Conservation (phyloP, 2,888 invertebrate genomes). For the Polylopha cassiicola region DNA sequence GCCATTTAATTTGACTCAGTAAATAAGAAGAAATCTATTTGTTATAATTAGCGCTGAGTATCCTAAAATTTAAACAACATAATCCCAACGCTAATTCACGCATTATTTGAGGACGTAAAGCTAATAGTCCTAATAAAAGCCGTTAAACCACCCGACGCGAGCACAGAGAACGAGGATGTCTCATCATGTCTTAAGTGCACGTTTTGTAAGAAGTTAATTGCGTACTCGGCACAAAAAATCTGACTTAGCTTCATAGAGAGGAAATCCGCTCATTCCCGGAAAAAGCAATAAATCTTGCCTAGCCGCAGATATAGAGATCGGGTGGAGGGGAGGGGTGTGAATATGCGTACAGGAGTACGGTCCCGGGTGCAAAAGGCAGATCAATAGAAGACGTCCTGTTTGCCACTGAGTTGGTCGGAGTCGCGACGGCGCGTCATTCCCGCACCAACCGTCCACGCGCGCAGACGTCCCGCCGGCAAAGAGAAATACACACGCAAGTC, state of each 20-base stretch:
- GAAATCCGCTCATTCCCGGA: conserved; percentile 63
- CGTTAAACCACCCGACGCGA: conserved; percentile 9
- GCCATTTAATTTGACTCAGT: too few relatives aligned
- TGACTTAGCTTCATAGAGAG: conserved; percentile 33
- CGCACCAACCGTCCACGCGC: conserved; percentile 22
- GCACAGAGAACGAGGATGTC: conserved; percentile 15
- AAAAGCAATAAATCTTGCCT: conserved; percentile 62
- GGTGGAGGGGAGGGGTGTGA: conserved; percentile 35
- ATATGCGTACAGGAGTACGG: conserved; percentile 39
- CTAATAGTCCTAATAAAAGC: conserved; percentile 10
- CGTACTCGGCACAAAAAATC: conserved; percentile 25
- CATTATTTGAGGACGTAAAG: too few relatives aligned
- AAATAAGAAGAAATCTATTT: too few relatives aligned
- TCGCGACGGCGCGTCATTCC: conserved; percentile 33
- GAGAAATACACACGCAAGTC: too few relatives aligned
- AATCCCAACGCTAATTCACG: too few relatives aligned
- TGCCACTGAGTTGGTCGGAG: conserved; percentile 32
- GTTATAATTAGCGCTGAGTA: too few relatives aligned
- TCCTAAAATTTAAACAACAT: too few relatives aligned
- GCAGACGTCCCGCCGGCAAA: too few relatives aligned
- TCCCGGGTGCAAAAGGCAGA: conserved; percentile 55
- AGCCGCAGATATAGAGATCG: conserved; percentile 53
- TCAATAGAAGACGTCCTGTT: conserved; percentile 59
- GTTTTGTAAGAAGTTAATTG: conserved; percentile 25
- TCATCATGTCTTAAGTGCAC: conserved; percentile 26